A percentile compares a stretch with the other conserved stretches of the same genome.
Conservation (phyloP, 1,140 invertebrate species). For the Globodera rostochiensis region DNA sequence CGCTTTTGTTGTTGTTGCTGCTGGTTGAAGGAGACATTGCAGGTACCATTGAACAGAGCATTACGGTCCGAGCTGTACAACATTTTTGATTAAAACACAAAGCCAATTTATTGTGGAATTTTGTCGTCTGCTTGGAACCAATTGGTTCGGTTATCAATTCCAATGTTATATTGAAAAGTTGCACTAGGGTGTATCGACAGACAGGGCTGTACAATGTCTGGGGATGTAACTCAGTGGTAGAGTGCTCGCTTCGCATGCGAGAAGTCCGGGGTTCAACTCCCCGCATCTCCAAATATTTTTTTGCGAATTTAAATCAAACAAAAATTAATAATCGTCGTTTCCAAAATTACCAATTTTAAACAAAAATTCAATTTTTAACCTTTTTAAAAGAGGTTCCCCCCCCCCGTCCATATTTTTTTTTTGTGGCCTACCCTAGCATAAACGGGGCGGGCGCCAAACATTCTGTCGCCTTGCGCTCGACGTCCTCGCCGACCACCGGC, state of each 20-base stretch:
- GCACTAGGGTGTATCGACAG: not conserved
- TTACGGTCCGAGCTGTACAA: no score
- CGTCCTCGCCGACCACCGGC: no score
- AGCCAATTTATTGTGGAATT: not conserved
- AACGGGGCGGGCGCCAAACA: not conserved
- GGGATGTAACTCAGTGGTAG: constrained; percentile 61
- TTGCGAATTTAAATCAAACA: not conserved
- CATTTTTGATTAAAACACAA: no score
- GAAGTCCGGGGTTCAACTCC: constrained; percentile 57
- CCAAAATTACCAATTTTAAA: no score
- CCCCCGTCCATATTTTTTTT: not conserved
- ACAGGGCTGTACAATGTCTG: not conserved
- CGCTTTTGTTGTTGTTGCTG: no score
- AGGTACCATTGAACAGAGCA: no score
- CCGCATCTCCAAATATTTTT: constrained; percentile 34
- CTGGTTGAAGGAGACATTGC: no score
- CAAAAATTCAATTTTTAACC: no score
- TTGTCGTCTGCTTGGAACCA: not conserved
- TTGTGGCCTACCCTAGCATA: not conserved
- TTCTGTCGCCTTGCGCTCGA: no score
- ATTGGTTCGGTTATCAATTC: not conserved
- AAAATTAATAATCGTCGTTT: no score
- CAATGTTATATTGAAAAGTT: not conserved
- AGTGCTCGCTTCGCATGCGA: constrained; percentile 60
- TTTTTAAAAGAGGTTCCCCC: no score